Evolutionary conservation across 2,113 vertebrate species (phyloP), one percentile per base, ranked within the genome.

Genomic region (Archocentrus centrarchus): DNA sequence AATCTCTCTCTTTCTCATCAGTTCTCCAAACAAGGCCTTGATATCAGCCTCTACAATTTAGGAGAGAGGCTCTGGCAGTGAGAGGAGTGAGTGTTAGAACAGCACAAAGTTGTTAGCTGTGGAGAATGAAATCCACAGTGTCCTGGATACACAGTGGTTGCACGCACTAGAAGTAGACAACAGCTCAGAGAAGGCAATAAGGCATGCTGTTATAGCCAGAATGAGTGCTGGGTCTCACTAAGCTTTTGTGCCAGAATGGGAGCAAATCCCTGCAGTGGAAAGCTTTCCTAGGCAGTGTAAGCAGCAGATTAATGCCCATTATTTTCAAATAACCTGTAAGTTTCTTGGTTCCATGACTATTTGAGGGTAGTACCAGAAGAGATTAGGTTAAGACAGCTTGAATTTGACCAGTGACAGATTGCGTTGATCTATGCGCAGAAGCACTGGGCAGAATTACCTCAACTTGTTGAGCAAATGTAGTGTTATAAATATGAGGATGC

Each of bases 11-110:
- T 82, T 20, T 70, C 62, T 57, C 32, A 58, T 70, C 68, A 22
- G 27, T 22, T 81, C 75, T 57, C 75, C 41, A 75, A 59, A 83
- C 68, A 27, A 37, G 57, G 60, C 59, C 75, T 27, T n/a, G 59
- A 82, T 35, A 30, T 75, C 55, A 61, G 32, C 11, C 41, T 35
- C 18, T 14, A 20, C 18, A 18, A 66, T 53, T 58, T 7, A 60
- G 57, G 2, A n/a, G 50, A 75, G 39, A 60, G 2, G 76, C 9
- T 8, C 0, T 22, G 13, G 10, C 11, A 35, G 11, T 41, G 3
- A 4, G 9, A 80, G 9, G 77, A 13, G 41, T 32, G 24, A 3
- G n/a, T 14, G 58, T 24, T 7, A 14, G 39, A 30, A 64, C n/a
- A 24, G 20, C 8, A 76, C 20, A 57, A 44, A 77, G 3, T 75